phyloP scores from a whole-genome alignment of 2,888 invertebrate genomes.

The Leucophenga montana region DNA sequence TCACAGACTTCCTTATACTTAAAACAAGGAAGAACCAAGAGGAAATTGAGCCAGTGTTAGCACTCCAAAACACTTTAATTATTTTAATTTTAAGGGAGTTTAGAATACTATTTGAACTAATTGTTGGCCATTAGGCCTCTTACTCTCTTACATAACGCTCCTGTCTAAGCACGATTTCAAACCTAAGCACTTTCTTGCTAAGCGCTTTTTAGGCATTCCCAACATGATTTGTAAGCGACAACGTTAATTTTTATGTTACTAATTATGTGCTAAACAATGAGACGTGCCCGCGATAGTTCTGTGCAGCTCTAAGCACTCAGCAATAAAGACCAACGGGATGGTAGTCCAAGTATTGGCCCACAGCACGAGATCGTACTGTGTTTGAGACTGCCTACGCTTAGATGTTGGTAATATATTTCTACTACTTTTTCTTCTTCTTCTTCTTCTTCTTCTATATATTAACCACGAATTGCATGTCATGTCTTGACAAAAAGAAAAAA shows the following conservation, averaged over 20 bases:
- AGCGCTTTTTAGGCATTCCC: neutral
- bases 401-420: too few relatives aligned
- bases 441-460: neutral
- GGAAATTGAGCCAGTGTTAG: too few relatives aligned
- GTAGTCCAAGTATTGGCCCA: neutral
- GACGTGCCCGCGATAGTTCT: neutral
- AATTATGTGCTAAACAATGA: constrained; percentile 16
- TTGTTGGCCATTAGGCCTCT: too few relatives aligned
- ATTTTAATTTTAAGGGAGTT: too few relatives aligned
- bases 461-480: constrained; percentile 32
- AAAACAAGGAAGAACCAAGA: too few relatives aligned
- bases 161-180: too few relatives aligned
- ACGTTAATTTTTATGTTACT: constrained; percentile 9
- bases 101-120: too few relatives aligned
- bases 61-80: too few relatives aligned
- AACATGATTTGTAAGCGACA: neutral
- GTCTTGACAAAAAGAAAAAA: neutral
- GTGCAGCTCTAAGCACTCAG: too few relatives aligned
- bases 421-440: neutral
- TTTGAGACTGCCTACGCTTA: neutral
- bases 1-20: too few relatives aligned
- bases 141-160: too few relatives aligned
- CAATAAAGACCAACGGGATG: neutral
- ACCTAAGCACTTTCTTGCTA: too few relatives aligned
- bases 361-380: neutral